phyloP scores from a whole-genome alignment of 2,797 vertebrate species.

The Eulemur mongoz region DNA sequence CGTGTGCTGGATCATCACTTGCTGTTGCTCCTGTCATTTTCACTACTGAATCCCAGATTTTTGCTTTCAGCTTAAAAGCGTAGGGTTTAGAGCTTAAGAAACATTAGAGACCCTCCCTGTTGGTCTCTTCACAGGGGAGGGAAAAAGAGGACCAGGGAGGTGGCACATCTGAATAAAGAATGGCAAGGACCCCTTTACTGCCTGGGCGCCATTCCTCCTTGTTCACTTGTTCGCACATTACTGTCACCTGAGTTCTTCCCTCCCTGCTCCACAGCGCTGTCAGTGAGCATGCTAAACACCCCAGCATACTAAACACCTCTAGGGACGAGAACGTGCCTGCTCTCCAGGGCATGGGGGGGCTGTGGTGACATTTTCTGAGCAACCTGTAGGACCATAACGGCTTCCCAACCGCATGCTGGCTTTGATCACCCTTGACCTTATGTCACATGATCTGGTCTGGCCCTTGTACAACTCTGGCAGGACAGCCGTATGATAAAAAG shows the following conservation, averaged over 20 bases:
- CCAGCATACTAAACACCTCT: background rate
- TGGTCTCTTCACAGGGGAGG: background rate
- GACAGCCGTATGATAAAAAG: background rate
- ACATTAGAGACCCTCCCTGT: background rate
- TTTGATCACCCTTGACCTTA: background rate
- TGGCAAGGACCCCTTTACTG: background rate
- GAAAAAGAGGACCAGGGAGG: background rate
- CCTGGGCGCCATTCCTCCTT: accelerated
- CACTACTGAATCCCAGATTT: background rate
- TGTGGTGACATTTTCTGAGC: background rate
- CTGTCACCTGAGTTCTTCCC: background rate
- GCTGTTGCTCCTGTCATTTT: accelerated
- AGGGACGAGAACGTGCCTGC: too few species aligned
- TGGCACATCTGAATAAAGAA: background rate
- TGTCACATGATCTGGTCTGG: background rate
- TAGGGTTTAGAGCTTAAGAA: background rate
- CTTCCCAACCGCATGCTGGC: background rate
- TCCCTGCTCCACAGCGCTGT: background rate
- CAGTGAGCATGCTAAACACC: too few species aligned
- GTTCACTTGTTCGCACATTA: background rate
- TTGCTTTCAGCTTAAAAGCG: background rate
- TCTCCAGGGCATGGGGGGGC: background rate
- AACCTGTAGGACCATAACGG: background rate
- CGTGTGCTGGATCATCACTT: background rate
- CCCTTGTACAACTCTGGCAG: background rate